These are phyloP conservation scores for Lissocephala sabroskyi DNA, from an alignment of 2,888 invertebrate genomes.

Conservation along the genomic window DNA sequence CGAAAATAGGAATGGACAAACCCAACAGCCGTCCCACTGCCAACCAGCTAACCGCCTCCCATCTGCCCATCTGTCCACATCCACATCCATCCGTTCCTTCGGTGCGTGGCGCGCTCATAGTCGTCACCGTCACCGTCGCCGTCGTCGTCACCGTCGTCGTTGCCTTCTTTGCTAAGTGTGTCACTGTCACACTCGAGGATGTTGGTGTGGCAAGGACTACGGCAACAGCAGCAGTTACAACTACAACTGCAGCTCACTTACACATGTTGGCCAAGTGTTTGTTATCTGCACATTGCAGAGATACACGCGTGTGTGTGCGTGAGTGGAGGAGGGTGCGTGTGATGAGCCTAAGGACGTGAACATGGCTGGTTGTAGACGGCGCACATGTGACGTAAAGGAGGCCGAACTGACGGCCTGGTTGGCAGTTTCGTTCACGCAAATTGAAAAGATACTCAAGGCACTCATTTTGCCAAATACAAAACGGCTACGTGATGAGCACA, in stretches of 20 bases:
- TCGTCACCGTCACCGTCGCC: too few species aligned
- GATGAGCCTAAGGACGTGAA: constrained; percentile 26
- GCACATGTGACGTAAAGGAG: background rate
- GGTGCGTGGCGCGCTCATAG: too few species aligned
- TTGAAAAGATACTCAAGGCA: constrained; percentile 61
- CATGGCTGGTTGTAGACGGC: constrained; percentile 37
- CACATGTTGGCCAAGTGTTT: constrained; percentile 25
- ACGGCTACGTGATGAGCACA: constrained; percentile 56
- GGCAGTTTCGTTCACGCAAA: constrained; percentile 57
- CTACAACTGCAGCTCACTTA: constrained; percentile 16
- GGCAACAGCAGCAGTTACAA: constrained; percentile 14
- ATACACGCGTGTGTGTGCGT: background rate
- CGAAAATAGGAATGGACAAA: constrained; percentile 40
- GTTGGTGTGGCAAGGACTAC: constrained; percentile 27
- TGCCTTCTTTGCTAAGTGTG: constrained; percentile 31
- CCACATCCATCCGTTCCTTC: too few species aligned
- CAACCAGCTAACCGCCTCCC: too few species aligned
- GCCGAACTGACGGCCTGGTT: constrained; percentile 21
- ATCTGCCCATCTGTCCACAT: too few species aligned
- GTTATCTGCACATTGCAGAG: constrained; percentile 16
- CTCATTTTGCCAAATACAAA: constrained; percentile 38
- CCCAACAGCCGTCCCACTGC: background rate
- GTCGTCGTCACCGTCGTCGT: constrained; percentile 10
- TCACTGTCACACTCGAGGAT: constrained; percentile 58
- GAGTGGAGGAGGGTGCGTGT: constrained; percentile 1